Conservation (phyloP, 1,140 invertebrate genomes). For the Trialeurodes vaporariorum region DNA sequence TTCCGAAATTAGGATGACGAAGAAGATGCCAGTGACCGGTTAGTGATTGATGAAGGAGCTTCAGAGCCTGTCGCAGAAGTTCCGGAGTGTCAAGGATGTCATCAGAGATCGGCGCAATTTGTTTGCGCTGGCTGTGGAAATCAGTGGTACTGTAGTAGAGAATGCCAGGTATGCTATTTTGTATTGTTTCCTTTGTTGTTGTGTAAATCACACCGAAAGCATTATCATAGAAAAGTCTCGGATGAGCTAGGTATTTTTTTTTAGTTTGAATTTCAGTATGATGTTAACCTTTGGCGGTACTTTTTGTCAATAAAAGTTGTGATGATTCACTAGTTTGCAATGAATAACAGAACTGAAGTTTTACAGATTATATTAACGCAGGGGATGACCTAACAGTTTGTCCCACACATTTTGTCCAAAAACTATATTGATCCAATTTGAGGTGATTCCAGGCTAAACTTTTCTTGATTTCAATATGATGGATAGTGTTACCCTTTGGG, state of each 20-base stretch:
- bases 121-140: constrained; percentile 76
- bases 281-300: constrained; percentile 13
- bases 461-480: too few species aligned
- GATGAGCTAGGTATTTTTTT: constrained; percentile 3
- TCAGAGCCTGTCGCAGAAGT: constrained; percentile 33
- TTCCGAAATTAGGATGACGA: constrained; percentile 44
- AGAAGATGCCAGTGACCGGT: constrained; percentile 39
- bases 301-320: not conserved
- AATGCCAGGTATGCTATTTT: constrained; percentile 49
- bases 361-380: too few species aligned
- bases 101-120: constrained; percentile 61
- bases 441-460: too few species aligned
- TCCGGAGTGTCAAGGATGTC: constrained; percentile 67
- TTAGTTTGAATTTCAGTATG: constrained; percentile 4
- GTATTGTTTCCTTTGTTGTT: constrained; percentile 9
- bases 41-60: constrained; percentile 50
- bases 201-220: constrained; percentile 11
- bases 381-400: too few species aligned
- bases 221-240: not conserved
- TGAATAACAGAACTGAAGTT: too few species aligned
- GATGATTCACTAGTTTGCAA: too few species aligned
- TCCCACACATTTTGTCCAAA: too few species aligned
- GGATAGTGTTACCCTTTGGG: too few species aligned
- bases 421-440: too few species aligned
- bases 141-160: constrained; percentile 80